Percentiles rank a stretch among this genome's conserved stretches.
Evolutionary conservation across 2,797 vertebrate genomes (phyloP).

Genomic region (Hypotaenidia okinawae): DNA sequence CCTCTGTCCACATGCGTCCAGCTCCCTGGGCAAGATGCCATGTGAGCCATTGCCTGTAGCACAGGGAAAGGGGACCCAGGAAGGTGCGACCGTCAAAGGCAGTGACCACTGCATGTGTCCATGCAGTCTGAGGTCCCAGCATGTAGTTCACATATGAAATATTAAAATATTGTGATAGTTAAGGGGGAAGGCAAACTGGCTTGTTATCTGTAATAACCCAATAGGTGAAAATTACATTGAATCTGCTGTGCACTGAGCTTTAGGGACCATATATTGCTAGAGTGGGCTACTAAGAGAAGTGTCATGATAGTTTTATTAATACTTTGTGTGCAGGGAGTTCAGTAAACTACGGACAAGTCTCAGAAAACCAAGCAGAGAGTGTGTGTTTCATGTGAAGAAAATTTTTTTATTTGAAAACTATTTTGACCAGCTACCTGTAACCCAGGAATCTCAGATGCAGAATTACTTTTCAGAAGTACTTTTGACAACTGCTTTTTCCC

Average conservation of each 20-base stretch:
- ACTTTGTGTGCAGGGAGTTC: background rate
- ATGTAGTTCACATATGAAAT: background rate
- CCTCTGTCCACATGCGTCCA: background rate
- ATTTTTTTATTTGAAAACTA: background rate
- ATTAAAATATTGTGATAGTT: background rate
- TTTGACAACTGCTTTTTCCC: slow-evolving; percentile 15
- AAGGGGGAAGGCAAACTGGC: background rate
- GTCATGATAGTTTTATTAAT: background rate
- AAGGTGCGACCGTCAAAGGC: background rate
- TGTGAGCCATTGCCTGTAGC: accelerated
- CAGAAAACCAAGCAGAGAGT: background rate
- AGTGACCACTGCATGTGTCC: accelerated
- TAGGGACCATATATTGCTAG: background rate
- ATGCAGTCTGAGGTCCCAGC: background rate
- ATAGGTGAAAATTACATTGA: background rate
- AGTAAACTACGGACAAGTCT: background rate
- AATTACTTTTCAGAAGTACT: slow-evolving; percentile 14
- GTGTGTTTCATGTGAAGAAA: background rate
- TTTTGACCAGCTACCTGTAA: background rate
- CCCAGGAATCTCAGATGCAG: background rate
- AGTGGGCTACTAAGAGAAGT: background rate
- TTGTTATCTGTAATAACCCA: background rate
- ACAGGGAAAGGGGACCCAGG: background rate
- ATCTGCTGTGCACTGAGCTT: background rate
- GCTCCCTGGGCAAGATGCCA: background rate